phyloP scores from a whole-genome alignment of 37 sponge, comb jelly and placozoan species.

The Petrosia ficiformis region DNA sequence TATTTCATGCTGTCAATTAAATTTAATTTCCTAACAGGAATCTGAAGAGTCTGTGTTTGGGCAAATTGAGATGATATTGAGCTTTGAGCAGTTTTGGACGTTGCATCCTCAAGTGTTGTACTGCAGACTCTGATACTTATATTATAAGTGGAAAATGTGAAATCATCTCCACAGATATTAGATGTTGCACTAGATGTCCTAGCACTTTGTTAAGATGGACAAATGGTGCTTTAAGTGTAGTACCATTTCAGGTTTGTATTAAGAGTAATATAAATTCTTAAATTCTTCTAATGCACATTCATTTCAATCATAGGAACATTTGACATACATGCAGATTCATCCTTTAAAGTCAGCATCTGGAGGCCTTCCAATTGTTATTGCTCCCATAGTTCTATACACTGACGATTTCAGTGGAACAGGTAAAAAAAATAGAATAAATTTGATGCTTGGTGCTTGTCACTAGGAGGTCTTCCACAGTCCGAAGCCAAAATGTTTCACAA shows the following conservation, averaged over 20 bases:
- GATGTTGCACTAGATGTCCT: not conserved
- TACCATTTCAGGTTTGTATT: too few relatives aligned
- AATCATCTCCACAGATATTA: not conserved
- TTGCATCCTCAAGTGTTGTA: not conserved
- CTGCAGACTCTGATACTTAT: not conserved
- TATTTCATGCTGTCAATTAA: not conserved
- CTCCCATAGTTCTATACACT: slow-evolving; percentile 38
- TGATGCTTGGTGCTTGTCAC: slow-evolving; percentile 39
- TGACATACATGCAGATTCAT: too few relatives aligned
- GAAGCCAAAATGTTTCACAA: slow-evolving; percentile 27
- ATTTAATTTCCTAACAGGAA: not conserved
- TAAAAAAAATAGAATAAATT: slow-evolving; percentile 53
- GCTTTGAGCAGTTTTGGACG: not conserved
- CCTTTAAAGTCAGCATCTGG: not conserved
- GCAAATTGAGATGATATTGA: not conserved
- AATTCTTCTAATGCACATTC: too few relatives aligned
- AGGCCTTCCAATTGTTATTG: slow-evolving; percentile 10
- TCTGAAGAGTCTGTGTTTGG: not conserved
- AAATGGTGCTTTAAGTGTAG: not conserved
- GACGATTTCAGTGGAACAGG: slow-evolving; percentile 66
- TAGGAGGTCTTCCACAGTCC: slow-evolving; percentile 35
- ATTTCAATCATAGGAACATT: too few relatives aligned
- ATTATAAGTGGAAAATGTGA: not conserved
- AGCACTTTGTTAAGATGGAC: not conserved
- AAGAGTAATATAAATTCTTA: too few relatives aligned